Percentiles rank a stretch among this genome's conserved stretches.
Evolutionary conservation across 2,113 vertebrate genomes (phyloP).

Genomic region (Aspiorhynchus laticeps): DNA sequence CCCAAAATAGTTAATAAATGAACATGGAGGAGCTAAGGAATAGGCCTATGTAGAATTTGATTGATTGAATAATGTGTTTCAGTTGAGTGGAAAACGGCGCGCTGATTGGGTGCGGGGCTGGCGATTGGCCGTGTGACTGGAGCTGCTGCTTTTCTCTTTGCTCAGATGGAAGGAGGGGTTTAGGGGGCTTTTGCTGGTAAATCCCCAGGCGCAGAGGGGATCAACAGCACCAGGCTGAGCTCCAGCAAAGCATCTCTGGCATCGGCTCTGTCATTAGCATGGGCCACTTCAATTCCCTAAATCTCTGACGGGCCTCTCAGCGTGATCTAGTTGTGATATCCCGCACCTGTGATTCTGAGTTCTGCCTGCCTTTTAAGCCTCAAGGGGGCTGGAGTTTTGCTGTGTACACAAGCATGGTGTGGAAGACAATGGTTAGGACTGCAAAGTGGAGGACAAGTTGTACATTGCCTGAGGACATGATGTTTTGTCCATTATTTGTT

Average conservation of each 20-base stretch:
- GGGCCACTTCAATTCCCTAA: constrained; percentile 20
- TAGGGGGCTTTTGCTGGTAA: constrained; percentile 40
- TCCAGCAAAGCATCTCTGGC: constrained; percentile 27
- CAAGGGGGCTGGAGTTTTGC: not conserved
- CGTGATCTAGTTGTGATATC: constrained; percentile 28
- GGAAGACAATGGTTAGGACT: not conserved
- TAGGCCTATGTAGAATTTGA: not conserved
- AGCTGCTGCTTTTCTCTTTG: constrained; percentile 33
- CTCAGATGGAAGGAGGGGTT: constrained; percentile 33
- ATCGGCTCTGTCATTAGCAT: constrained; percentile 40
- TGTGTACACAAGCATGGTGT: not conserved
- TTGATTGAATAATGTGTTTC: not conserved
- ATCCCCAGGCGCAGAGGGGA: constrained; percentile 37
- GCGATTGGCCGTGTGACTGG: not conserved
- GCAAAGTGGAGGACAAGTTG: not conserved
- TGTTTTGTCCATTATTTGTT: not conserved
- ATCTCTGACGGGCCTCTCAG: constrained; percentile 4
- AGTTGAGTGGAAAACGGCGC: not conserved
- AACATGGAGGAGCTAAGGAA: not conserved
- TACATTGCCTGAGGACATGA: not conserved
- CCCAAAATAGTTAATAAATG: not conserved
- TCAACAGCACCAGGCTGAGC: constrained; percentile 38
- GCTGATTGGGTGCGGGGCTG: not conserved
- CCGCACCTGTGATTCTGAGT: constrained; percentile 26
- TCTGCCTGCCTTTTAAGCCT: constrained; percentile 3